phyloP scores from a whole-genome alignment of 2,113 vertebrate species.

The Castor canadensis region DNA sequence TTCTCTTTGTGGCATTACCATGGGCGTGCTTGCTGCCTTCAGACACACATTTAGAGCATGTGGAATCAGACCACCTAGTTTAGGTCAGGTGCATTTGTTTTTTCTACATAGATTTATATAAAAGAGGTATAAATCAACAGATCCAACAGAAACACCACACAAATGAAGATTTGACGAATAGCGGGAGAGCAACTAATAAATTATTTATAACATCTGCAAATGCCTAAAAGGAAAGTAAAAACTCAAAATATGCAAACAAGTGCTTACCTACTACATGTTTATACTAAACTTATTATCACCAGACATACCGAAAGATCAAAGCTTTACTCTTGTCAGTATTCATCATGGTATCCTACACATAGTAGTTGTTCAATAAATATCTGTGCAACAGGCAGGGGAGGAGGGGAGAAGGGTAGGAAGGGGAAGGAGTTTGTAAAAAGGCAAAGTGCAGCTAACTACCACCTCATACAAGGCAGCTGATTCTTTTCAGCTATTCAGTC shows the following conservation, averaged over 20 bases:
- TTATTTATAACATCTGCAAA: conserved; percentile 17
- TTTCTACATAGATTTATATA: background rate
- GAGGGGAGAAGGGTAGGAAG: no score
- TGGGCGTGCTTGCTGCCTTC: background rate
- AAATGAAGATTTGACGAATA: conserved; percentile 1
- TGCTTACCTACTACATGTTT: background rate
- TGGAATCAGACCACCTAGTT: background rate
- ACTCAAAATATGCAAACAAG: background rate
- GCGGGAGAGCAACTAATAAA: background rate
- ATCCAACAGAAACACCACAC: background rate
- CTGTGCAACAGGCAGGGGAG: background rate
- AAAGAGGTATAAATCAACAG: background rate
- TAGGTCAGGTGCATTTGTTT: background rate
- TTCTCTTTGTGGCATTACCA: background rate
- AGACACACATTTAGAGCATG: background rate
- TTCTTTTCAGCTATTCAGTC: background rate
- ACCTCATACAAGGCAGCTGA: background rate
- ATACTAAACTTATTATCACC: background rate
- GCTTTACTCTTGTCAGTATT: background rate
- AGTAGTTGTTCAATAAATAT: background rate
- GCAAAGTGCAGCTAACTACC: background rate
- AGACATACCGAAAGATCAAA: background rate
- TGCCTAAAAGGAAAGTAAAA: conserved; percentile 20
- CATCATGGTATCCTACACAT: background rate
- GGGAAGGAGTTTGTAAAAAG: background rate